Base-by-base conservation (phyloP, 2,888 invertebrate genomes). In the Phalangium opilio region DNA sequence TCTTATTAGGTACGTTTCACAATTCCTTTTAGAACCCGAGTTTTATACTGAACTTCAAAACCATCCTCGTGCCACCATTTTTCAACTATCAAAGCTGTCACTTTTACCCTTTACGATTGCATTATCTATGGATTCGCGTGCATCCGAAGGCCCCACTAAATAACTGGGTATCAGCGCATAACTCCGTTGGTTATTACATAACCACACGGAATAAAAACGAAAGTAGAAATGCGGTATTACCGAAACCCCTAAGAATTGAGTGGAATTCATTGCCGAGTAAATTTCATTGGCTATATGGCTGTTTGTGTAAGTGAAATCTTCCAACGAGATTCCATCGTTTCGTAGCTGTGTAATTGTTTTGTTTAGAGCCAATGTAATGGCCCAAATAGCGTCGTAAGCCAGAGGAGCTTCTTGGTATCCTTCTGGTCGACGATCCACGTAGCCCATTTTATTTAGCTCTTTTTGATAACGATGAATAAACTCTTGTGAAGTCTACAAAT, bases 321-420 rank as follows among this genome's bases (percentile, higher is more conserved):
- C 91, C 59, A 98, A 71, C 58, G 81, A 83, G 63, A 83, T 78
- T 20, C 83, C 83, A 53, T 75, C 75, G 60, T 79, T 78, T 58
- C 78, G 77, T 46, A 96, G 73, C 55, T 83, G 80, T 59, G 82
- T 81, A 80, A 89, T 87, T 18, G 96, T 93, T 70, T 90, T 91
- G 69, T 98, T 95, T 63, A 99, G 86, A 14, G 98, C 91, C 62
- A 98, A 71, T 35, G 96, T 96, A 32, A 96, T 83, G 36, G 96
- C 90, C 98, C 98, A 99, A 43, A 98, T 89, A 10, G 98, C 98
- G 68, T 98, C 98, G 65, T 98, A 98, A 41, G 98, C 98, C 48
- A 98, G 70, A 0, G 98, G 98, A 7, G 98, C 96, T 70, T 98
- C 98, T 63, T 70, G 70, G 68, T 93, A 93, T 11, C 95, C 93